A percentile compares a stretch with the other conserved stretches of the same genome.
These are phyloP conservation scores for Drymodes brunneopygia DNA, from an alignment of 2,113 vertebrate genomes.

Conservation along the genomic window DNA sequence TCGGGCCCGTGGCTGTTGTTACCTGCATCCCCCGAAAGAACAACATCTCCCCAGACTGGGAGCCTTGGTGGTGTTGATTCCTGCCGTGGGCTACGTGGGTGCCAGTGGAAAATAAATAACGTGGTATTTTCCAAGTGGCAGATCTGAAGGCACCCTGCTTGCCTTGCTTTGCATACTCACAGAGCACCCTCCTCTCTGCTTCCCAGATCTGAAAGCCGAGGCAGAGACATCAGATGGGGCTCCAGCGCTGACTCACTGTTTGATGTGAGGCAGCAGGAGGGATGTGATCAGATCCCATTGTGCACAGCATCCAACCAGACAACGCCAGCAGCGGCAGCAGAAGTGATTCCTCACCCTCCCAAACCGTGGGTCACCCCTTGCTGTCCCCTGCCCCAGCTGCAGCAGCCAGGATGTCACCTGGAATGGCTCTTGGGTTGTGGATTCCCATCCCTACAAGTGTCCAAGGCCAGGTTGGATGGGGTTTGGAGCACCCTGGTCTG, in stretches of 20 bases:
- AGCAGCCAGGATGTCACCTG: neutral
- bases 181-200: slow-evolving; percentile 1
- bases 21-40: neutral
- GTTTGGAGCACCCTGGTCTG: rapidly evolving
- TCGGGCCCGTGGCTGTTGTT: neutral
- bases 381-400: neutral
- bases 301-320: slow-evolving; percentile 17
- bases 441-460: neutral
- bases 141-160: slow-evolving; percentile 28
- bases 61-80: neutral
- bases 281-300: slow-evolving; percentile 39
- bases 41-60: neutral
- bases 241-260: slow-evolving; percentile 55
- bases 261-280: slow-evolving; percentile 31
- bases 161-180: slow-evolving; percentile 40
- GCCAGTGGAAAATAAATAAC: neutral
- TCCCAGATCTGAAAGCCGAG: neutral
- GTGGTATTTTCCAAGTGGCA: neutral
- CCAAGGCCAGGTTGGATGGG: rapidly evolving
- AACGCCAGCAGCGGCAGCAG: neutral
- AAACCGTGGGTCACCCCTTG: neutral
- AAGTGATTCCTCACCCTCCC: neutral
- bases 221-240: slow-evolving; percentile 42
- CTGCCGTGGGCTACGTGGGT: neutral
- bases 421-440: neutral